These are phyloP conservation scores for Toxostoma redivivum DNA, from an alignment of 2,113 vertebrate genomes.

Conservation along the genomic window DNA sequence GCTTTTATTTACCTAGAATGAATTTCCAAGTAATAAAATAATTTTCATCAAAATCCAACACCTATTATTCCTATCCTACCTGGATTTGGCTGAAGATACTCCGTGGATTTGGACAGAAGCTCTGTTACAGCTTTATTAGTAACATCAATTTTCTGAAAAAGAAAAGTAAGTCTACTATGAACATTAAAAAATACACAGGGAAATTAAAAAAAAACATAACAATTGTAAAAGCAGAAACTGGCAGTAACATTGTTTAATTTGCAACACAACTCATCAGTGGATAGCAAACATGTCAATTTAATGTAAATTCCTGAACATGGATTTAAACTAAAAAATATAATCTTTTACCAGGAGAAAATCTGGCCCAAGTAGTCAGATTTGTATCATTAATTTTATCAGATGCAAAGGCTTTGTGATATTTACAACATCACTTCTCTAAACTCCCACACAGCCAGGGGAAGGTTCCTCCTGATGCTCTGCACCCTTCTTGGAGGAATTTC, in stretches of 20 bases:
- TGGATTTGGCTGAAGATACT: constrained; percentile 95
- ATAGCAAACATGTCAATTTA: neutral
- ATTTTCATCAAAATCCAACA: neutral
- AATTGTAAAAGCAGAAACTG: neutral
- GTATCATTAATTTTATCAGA: neutral
- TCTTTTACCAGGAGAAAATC: neutral
- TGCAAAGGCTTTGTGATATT: neutral
- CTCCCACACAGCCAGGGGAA: neutral
- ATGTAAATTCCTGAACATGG: neutral
- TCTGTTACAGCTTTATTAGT: constrained; percentile 92
- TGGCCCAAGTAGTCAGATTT: neutral
- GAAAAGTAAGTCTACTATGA: neutral
- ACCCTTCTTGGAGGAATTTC: neutral
- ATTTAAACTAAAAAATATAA: neutral
- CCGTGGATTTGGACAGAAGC: constrained; percentile 89
- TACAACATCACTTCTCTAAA: neutral
- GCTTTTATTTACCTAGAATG: neutral
- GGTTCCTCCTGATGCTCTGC: neutral
- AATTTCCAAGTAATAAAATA: neutral
- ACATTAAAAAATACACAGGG: neutral
- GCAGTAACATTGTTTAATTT: neutral
- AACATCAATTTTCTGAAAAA: constrained; percentile 90
- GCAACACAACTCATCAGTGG: neutral
- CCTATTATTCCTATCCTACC: constrained; percentile 68
- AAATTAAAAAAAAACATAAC: neutral